A percentile compares a stretch with the other conserved stretches of the same genome.
Evolutionary conservation across 2,888 invertebrate species (phyloP).

Genomic region (Brachylomia viminalis): DNA sequence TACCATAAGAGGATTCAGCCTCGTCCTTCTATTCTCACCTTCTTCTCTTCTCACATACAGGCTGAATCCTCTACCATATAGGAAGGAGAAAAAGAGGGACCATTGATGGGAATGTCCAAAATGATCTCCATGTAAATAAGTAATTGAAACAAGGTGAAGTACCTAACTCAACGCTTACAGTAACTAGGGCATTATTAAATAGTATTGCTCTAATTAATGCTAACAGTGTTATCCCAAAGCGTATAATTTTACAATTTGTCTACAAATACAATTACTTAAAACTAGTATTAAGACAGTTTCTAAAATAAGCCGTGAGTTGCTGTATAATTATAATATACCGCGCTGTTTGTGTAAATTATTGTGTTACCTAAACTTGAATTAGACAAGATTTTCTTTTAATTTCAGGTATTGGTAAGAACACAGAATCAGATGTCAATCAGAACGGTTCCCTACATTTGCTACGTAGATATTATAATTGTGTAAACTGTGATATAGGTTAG

Average conservation of each 20-base stretch:
- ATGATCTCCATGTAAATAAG: conserved; percentile 25
- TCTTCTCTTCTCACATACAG: neutral
- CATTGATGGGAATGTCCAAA: neutral
- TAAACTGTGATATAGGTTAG: conserved; percentile 73
- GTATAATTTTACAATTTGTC: conserved; percentile 62
- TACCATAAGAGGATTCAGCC: neutral
- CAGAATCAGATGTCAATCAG: conserved; percentile 50
- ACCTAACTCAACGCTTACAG: conserved; percentile 24
- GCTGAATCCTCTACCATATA: neutral
- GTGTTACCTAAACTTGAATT: conserved; percentile 33
- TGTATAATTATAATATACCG: conserved; percentile 15
- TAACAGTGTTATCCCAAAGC: conserved; percentile 25
- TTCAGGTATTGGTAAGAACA: conserved; percentile 63
- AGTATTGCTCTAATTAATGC: conserved; percentile 37
- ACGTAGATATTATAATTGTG: conserved; percentile 61
- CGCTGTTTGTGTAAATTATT: conserved; percentile 29
- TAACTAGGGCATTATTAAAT: conserved; percentile 27
- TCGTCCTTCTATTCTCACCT: neutral
- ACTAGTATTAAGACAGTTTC: conserved; percentile 37
- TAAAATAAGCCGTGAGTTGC: conserved; percentile 39
- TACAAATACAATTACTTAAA: conserved; percentile 37
- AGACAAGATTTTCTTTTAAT: conserved; percentile 49
- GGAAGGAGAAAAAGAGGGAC: too few relatives aligned
- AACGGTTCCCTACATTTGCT: conserved; percentile 62
- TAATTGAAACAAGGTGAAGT: conserved; percentile 16